These are phyloP conservation scores for Alethe diademata DNA, from an alignment of 2,113 vertebrate species.

Conservation along the genomic window DNA sequence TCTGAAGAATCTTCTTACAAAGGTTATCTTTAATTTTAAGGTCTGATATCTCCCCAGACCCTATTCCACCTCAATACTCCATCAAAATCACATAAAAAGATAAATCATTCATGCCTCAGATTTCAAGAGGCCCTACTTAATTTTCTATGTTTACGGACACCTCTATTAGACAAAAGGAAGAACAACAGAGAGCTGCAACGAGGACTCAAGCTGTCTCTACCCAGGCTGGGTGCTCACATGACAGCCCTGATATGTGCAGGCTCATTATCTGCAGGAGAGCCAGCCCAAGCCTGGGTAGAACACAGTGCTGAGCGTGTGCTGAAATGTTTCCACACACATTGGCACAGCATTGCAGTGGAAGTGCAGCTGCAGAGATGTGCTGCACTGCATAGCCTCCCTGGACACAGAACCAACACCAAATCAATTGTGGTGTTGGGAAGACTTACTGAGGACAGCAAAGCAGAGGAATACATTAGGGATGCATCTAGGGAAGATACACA, in stretches of 20 bases:
- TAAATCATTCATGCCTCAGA: not conserved
- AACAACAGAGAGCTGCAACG: rapidly evolving
- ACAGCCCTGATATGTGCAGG: not conserved
- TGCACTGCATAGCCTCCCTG: rapidly evolving
- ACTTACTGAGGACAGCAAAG: not conserved
- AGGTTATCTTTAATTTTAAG: not conserved
- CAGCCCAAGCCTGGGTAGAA: not conserved
- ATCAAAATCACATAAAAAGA: not conserved
- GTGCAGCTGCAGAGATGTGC: not conserved
- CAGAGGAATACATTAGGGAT: not conserved
- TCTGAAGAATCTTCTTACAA: not conserved
- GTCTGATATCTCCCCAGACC: not conserved
- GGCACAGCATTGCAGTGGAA: not conserved
- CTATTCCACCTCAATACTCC: not conserved
- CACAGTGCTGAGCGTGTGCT: rapidly evolving
- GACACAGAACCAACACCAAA: not conserved
- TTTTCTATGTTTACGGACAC: not conserved
- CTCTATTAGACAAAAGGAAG: not conserved
- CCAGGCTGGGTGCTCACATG: not conserved
- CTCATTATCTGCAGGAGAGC: not conserved
- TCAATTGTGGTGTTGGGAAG: rapidly evolving
- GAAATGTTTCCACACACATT: rapidly evolving
- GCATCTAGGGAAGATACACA: not conserved
- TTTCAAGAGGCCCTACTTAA: not conserved
- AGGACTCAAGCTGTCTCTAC: not conserved